Conservation (phyloP, 2,113 vertebrate genomes). For the Burhinus bistriatus region DNA sequence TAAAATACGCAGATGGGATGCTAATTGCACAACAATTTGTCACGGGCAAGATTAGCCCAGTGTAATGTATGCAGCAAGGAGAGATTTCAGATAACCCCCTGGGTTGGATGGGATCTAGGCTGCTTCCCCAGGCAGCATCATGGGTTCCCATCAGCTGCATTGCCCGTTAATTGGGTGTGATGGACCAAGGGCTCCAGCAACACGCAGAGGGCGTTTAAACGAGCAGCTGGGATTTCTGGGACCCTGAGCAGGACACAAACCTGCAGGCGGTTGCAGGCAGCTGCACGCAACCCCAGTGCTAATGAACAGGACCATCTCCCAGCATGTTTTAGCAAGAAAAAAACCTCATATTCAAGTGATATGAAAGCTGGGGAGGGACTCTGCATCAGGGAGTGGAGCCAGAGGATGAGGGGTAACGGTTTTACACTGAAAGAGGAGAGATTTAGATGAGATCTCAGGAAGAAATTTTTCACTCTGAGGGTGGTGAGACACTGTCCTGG, state of each 20-base stretch:
- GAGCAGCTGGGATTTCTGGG: background rate
- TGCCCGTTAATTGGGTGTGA: background rate
- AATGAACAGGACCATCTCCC: background rate
- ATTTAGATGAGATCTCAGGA: background rate
- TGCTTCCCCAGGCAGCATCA: background rate
- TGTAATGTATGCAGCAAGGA: background rate
- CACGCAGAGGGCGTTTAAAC: accelerated
- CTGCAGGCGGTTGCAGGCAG: background rate
- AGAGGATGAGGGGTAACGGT: accelerated
- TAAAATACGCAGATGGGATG: background rate
- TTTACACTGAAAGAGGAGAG: background rate
- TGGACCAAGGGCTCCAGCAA: background rate
- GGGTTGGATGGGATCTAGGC: background rate
- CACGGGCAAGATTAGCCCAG: background rate
- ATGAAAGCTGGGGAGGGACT: background rate
- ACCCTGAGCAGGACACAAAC: background rate
- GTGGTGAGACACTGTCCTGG: accelerated
- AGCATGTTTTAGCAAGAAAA: background rate
- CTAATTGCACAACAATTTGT: background rate
- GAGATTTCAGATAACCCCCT: background rate
- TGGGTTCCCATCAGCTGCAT: background rate
- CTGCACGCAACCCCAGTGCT: background rate
- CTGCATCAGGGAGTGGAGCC: no score
- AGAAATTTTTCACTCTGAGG: background rate
- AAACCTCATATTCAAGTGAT: background rate